These are phyloP conservation scores for Porites australiensis DNA, from an alignment of 64 coral and sea anemone species.

Conservation along the genomic window DNA sequence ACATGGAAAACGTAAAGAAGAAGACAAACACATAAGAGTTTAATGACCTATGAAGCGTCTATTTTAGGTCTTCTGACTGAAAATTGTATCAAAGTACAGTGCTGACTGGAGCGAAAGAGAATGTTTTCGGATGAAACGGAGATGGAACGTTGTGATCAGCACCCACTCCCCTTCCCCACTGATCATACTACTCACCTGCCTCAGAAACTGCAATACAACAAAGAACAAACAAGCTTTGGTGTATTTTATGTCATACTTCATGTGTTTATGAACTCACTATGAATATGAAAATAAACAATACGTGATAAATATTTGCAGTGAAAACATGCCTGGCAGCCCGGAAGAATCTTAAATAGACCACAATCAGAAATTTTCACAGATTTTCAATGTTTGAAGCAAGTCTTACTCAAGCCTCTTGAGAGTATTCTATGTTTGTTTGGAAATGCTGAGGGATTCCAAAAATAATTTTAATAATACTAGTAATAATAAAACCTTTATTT, in stretches of 20 bases:
- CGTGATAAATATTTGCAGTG: background rate
- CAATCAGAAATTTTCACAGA: no score
- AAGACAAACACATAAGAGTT: background rate
- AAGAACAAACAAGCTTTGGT: no score
- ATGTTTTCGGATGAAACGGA: background rate
- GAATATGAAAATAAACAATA: background rate
- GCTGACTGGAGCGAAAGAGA: background rate
- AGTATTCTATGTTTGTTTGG: no score
- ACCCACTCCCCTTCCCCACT: background rate
- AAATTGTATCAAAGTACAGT: background rate
- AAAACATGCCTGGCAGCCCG: no score
- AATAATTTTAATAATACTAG: no score
- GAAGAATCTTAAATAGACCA: no score
- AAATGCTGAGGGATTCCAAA: no score
- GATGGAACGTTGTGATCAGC: background rate
- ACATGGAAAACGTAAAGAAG: background rate
- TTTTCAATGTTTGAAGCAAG: no score
- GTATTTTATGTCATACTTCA: no score
- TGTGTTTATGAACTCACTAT: background rate
- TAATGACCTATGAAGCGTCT: conserved; percentile 1
- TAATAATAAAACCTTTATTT: no score
- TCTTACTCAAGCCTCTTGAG: no score
- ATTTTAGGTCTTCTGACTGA: conserved; percentile 6
- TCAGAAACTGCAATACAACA: no score
- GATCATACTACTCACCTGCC: background rate